Evolutionary conservation across 35 echinoderm and acorn worm genomes (phyloP).

Genomic region (Eucidaris tribuloides): DNA sequence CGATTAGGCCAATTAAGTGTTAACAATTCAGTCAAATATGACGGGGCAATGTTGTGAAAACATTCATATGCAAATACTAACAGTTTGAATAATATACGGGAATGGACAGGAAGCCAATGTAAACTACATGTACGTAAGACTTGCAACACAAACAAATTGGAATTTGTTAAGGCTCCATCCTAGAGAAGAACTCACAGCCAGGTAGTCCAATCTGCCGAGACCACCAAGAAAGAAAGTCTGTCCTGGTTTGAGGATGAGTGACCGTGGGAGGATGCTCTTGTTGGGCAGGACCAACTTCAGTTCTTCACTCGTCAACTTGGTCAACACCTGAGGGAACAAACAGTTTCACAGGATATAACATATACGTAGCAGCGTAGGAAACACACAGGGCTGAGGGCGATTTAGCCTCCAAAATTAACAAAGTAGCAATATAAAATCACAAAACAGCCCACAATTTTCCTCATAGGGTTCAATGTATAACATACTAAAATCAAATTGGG

Average conservation of each 20-base stretch:
- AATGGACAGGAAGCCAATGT: too few relatives aligned
- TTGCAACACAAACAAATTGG: too few relatives aligned
- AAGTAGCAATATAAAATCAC: not conserved
- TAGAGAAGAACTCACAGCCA: conserved; percentile 72
- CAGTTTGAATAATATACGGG: too few relatives aligned
- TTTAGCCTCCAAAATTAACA: not conserved
- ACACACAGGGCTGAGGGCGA: not conserved
- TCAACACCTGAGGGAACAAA: conserved; percentile 58
- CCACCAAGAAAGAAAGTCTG: conserved; percentile 87
- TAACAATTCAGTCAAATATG: too few relatives aligned
- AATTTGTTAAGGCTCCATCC: too few relatives aligned
- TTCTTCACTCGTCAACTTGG: conserved; percentile 79
- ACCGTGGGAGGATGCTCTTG: conserved; percentile 57
- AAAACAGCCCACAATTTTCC: not conserved
- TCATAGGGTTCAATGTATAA: not conserved
- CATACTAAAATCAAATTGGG: not conserved
- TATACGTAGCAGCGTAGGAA: not conserved
- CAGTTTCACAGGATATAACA: not conserved
- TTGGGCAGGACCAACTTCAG: conserved; percentile 60
- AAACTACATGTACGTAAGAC: too few relatives aligned
- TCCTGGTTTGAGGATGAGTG: conserved; percentile 71
- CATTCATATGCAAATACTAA: too few relatives aligned
- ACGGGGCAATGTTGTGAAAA: too few relatives aligned
- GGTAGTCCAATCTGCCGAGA: conserved; percentile 86
- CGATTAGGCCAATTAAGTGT: too few relatives aligned